A percentile compares a stretch with the other conserved stretches of the same genome.
These are phyloP conservation scores for Sylvicola cinctus DNA, from an alignment of 2,888 invertebrate species.

Conservation along the genomic window DNA sequence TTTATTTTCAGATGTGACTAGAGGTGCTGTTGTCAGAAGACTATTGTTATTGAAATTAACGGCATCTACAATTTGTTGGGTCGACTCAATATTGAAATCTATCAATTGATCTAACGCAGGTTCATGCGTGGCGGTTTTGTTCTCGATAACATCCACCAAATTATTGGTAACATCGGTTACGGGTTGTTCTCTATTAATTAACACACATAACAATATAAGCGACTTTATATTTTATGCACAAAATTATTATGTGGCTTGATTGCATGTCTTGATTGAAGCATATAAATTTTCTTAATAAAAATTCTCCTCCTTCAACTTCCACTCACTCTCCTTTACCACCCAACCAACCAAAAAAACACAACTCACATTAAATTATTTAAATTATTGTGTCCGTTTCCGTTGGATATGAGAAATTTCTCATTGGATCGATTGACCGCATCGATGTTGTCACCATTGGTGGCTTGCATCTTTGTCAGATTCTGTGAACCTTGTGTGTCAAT, in stretches of 20 bases:
- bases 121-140: conserved; percentile 3
- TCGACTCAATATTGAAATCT: conserved; percentile 24
- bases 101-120: conserved; percentile 19
- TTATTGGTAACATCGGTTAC: conserved; percentile 1
- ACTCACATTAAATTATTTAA: conserved; percentile 22
- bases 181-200: not conserved
- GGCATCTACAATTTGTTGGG: conserved; percentile 16
- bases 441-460: not conserved
- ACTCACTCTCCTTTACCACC: no score
- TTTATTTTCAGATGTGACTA: conserved; percentile 29
- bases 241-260: no score
- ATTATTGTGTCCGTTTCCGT: conserved; percentile 25
- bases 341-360: no score
- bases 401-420: conserved; percentile 13
- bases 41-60: conserved; percentile 9
- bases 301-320: no score
- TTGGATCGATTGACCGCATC: not conserved
- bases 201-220: not conserved
- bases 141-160: conserved; percentile 3
- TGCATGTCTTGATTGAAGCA: no score
- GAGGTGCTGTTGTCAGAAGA: conserved; percentile 17
- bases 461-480: conserved; percentile 15
- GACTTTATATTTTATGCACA: no score
- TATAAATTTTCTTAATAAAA: no score
- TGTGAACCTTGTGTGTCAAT: conserved; percentile 21